These are phyloP conservation scores for Rhizomys pruinosus DNA, from an alignment of 2,113 vertebrate species.

Conservation along the genomic window DNA sequence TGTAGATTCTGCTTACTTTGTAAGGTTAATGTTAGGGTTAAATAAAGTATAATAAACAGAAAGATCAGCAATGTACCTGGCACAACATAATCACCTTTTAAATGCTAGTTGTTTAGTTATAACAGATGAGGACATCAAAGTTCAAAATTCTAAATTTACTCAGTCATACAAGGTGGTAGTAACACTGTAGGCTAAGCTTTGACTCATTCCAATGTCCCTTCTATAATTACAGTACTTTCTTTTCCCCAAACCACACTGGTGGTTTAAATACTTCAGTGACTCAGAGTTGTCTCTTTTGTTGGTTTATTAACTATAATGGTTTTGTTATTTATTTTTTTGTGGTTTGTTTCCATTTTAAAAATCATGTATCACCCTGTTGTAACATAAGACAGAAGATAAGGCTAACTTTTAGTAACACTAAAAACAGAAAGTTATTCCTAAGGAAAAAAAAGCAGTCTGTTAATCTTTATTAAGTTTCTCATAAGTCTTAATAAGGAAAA, in stretches of 20 bases:
- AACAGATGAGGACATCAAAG: slow-evolving; percentile 19
- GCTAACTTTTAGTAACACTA: neutral
- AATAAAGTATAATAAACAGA: neutral
- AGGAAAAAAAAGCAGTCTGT: slow-evolving; percentile 36
- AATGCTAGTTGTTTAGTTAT: slow-evolving; percentile 33
- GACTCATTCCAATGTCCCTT: neutral
- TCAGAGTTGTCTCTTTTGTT: slow-evolving; percentile 38
- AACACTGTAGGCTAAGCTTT: neutral
- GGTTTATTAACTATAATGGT: slow-evolving; percentile 28
- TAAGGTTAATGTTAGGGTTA: slow-evolving; percentile 20
- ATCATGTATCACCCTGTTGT: slow-evolving; percentile 47
- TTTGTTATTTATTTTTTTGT: slow-evolving; percentile 42
- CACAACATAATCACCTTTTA: neutral
- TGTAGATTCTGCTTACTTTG: slow-evolving; percentile 16
- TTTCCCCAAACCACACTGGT: slow-evolving; percentile 35
- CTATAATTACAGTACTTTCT: neutral
- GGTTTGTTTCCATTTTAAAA: slow-evolving; percentile 54
- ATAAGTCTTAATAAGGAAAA: slow-evolving; percentile 36
- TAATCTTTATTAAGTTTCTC: slow-evolving; percentile 29
- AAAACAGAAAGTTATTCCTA: slow-evolving; percentile 32
- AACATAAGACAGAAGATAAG: slow-evolving; percentile 45
- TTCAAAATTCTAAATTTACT: slow-evolving; percentile 24
- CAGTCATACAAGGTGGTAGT: neutral
- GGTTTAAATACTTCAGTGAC: slow-evolving; percentile 22
- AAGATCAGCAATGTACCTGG: neutral